phyloP scores from a whole-genome alignment of 2,797 vertebrate species.

The Choloepus didactylus region DNA sequence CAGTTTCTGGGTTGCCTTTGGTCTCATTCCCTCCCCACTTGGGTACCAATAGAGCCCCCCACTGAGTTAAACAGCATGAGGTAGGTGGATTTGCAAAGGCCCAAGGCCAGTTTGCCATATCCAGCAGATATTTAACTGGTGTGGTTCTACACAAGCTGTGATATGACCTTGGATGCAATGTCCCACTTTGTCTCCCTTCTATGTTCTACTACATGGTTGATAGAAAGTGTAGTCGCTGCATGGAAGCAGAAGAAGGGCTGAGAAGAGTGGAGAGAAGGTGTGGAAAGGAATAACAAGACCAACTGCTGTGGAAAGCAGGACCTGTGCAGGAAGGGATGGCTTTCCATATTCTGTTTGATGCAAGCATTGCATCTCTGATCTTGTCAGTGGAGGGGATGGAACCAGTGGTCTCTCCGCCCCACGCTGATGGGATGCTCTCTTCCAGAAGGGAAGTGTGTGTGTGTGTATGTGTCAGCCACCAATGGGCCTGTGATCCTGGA shows the following conservation, averaged over 20 bases:
- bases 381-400: background rate
- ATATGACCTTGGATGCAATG: no score
- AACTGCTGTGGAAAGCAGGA: no score
- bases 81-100: rapidly evolving
- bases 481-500: rapidly evolving
- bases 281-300: rapidly evolving
- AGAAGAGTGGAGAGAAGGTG: rapidly evolving
- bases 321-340: rapidly evolving
- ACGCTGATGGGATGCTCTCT: no score
- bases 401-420: background rate
- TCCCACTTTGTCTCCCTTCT: background rate
- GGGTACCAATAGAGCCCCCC: background rate
- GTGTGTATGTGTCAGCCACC: background rate
- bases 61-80: rapidly evolving
- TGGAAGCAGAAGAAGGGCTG: background rate
- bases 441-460: background rate
- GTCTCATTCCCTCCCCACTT: rapidly evolving
- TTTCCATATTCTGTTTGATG: background rate
- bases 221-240: background rate
- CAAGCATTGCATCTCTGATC: background rate
- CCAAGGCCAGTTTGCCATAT: rapidly evolving
- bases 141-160: background rate
- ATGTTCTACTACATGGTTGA: rapidly evolving
- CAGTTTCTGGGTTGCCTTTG: background rate
- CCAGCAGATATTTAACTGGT: background rate